These are phyloP conservation scores for Procambarus virginalis DNA, from an alignment of 1,140 invertebrate species.

Conservation along the genomic window DNA sequence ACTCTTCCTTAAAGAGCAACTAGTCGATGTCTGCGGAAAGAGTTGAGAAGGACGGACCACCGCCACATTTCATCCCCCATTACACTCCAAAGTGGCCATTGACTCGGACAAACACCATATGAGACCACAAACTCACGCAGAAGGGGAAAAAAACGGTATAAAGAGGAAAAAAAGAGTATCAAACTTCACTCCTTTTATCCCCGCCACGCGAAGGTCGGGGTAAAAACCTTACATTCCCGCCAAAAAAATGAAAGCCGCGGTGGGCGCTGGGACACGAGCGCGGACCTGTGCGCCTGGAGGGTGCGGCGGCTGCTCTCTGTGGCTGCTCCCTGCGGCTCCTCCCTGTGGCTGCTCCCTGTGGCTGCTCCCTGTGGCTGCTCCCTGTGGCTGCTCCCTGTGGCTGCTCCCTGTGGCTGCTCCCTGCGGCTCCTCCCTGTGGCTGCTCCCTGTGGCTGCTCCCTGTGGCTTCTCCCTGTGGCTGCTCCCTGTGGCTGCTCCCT, in stretches of 20 bases:
- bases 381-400: too few species aligned
- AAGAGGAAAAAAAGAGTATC: slow-evolving; percentile 36
- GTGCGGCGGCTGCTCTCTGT: background rate
- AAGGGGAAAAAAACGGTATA: slow-evolving; percentile 22
- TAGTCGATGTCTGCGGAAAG: background rate
- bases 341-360: too few species aligned
- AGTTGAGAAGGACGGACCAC: background rate
- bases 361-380: too few species aligned
- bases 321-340: too few species aligned
- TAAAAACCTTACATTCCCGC: slow-evolving; percentile 31
- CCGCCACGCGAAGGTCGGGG: slow-evolving; percentile 36
- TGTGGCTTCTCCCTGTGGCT: too few species aligned
- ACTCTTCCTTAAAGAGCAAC: background rate
- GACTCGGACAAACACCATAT: slow-evolving; percentile 37
- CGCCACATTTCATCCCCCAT: slow-evolving; percentile 41
- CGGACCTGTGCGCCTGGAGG: background rate
- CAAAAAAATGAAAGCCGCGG: background rate
- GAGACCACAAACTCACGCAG: slow-evolving; percentile 1
- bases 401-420: too few species aligned
- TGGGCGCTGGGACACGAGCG: too few species aligned
- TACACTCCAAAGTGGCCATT: slow-evolving; percentile 56
- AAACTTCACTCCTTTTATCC: slow-evolving; percentile 53
- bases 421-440: too few species aligned
- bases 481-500: too few species aligned
- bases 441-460: too few species aligned